Evolutionary conservation across 2,888 invertebrate genomes (phyloP).

Genomic region (Plutella xylostella): DNA sequence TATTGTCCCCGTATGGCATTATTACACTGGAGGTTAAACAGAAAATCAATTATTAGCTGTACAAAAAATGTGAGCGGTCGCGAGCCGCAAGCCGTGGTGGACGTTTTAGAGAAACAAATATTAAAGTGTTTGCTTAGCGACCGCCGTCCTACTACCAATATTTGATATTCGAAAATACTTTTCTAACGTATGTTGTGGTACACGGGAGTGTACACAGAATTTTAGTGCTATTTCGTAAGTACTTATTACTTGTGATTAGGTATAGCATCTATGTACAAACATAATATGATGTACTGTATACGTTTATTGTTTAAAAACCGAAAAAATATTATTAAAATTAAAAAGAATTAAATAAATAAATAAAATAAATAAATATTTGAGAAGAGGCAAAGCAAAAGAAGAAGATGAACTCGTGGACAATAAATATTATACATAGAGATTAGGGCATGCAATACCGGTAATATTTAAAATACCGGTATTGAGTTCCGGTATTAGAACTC

Average conservation of each 20-base stretch:
- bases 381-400: too few relatives aligned
- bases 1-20: constrained; percentile 42
- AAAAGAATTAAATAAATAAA: too few relatives aligned
- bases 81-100: constrained; percentile 53
- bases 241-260: background rate
- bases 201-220: constrained; percentile 23
- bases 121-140: constrained; percentile 61
- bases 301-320: too few relatives aligned
- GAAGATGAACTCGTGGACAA: too few relatives aligned
- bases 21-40: constrained; percentile 52
- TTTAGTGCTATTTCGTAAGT: constrained; percentile 1
- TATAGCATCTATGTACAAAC: too few relatives aligned
- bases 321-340: too few relatives aligned
- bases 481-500: too few relatives aligned
- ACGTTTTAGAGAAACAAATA: constrained; percentile 67
- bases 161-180: constrained; percentile 68
- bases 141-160: constrained; percentile 59
- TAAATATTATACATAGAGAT: too few relatives aligned
- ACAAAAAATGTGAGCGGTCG: constrained; percentile 58
- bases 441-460: too few relatives aligned
- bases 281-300: too few relatives aligned
- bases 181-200: constrained; percentile 63
- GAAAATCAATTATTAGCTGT: constrained; percentile 64
- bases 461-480: too few relatives aligned
- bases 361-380: too few relatives aligned